Conservation (phyloP, 2,888 invertebrate species). For the Choristoneura rosaceana region DNA sequence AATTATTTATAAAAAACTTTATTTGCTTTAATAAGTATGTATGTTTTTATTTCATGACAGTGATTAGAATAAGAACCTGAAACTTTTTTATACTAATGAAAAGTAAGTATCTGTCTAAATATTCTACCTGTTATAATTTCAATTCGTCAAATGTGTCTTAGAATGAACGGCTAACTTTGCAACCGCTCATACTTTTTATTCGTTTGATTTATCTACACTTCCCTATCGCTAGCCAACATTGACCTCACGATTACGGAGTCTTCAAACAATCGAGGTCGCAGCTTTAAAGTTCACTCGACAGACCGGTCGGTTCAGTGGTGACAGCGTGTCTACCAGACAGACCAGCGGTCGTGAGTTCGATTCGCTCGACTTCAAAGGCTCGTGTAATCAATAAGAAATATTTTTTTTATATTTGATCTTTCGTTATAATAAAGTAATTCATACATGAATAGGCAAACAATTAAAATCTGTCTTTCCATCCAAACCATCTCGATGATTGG, state of each 20-base stretch:
- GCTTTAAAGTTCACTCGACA: conserved; percentile 20
- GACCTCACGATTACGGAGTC: conserved; percentile 10
- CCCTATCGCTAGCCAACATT: background rate
- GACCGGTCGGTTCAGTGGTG: conserved; percentile 29
- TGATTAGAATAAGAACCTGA: no score
- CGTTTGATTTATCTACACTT: background rate
- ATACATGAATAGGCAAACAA: no score
- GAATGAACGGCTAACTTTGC: background rate
- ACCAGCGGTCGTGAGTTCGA: conserved; percentile 3
- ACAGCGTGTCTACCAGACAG: conserved; percentile 28
- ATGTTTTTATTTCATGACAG: no score
- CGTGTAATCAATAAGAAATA: background rate
- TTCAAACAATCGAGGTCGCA: conserved; percentile 21
- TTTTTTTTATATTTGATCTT: background rate
- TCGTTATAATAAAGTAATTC: no score
- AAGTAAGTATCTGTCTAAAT: no score
- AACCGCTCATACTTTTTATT: background rate
- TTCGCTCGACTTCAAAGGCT: conserved; percentile 7
- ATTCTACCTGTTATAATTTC: no score
- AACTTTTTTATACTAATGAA: no score
- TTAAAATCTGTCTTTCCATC: background rate
- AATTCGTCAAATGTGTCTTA: no score
- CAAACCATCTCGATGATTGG: no score
- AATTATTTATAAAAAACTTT: no score
- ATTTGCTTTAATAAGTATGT: no score